These are phyloP conservation scores for Phyllotis vaccarum DNA, from an alignment of 2,797 vertebrate species.

Conservation along the genomic window DNA sequence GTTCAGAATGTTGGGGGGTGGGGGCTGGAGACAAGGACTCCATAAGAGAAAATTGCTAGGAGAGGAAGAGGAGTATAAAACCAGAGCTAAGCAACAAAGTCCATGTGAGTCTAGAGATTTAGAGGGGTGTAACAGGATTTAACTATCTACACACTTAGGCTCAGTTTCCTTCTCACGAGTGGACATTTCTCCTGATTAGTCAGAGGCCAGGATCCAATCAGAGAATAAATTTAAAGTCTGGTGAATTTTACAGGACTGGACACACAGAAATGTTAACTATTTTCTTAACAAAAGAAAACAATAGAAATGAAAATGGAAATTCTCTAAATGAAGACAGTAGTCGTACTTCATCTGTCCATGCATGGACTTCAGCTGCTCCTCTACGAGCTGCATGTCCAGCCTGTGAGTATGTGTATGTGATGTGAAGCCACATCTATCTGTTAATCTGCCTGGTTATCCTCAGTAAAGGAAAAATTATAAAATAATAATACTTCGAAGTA, in stretches of 20 bases:
- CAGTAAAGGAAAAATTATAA: background rate
- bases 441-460: background rate
- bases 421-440: background rate
- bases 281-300: constrained; percentile 11
- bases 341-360: background rate
- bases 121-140: background rate
- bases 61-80: background rate
- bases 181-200: background rate
- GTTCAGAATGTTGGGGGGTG: background rate
- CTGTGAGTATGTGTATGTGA: background rate
- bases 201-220: background rate
- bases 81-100: background rate
- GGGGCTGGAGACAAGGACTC: too few relatives aligned
- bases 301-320: constrained; percentile 10
- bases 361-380: background rate
- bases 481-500: constrained; percentile 3
- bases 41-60: background rate
- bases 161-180: background rate
- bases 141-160: background rate
- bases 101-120: background rate
- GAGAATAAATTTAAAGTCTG: constrained; percentile 1
- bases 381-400: background rate
- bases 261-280: background rate
- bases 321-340: background rate
- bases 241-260: background rate